Evolutionary conservation across 2,888 invertebrate genomes (phyloP).

Genomic region (Sympetrum striolatum): DNA sequence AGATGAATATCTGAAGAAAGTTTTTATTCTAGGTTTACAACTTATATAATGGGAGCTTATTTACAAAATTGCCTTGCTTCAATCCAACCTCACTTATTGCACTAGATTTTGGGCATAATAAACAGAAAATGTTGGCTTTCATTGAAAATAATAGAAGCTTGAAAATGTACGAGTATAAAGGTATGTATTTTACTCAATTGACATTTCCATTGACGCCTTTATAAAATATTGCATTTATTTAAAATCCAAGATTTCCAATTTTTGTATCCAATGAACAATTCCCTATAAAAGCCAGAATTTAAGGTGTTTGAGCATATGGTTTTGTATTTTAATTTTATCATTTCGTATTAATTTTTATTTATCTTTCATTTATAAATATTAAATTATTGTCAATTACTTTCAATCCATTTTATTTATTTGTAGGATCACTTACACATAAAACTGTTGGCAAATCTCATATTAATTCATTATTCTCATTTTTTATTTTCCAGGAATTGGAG

Average conservation of each 20-base stretch:
- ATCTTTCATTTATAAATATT: no score
- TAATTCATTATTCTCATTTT: no score
- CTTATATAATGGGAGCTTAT: background rate
- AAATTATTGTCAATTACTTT: background rate
- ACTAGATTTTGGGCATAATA: background rate
- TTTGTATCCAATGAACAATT: background rate
- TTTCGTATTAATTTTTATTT: background rate
- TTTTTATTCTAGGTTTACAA: background rate
- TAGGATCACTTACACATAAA: background rate
- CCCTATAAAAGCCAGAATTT: background rate
- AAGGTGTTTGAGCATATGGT: no score
- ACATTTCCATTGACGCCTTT: background rate
- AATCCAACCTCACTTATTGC: constrained; percentile 6
- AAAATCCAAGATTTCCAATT: background rate
- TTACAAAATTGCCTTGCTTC: background rate
- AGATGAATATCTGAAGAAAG: background rate
- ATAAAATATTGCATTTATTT: background rate
- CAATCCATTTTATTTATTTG: no score
- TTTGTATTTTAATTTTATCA: background rate
- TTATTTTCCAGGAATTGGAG: background rate
- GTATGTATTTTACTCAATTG: background rate
- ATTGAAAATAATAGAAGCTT: background rate
- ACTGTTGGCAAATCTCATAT: no score
- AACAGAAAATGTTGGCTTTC: constrained; percentile 20
- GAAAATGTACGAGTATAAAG: constrained; percentile 9